phyloP scores from a whole-genome alignment of 2,113 vertebrate genomes.

The Xenotilapia leptura region DNA sequence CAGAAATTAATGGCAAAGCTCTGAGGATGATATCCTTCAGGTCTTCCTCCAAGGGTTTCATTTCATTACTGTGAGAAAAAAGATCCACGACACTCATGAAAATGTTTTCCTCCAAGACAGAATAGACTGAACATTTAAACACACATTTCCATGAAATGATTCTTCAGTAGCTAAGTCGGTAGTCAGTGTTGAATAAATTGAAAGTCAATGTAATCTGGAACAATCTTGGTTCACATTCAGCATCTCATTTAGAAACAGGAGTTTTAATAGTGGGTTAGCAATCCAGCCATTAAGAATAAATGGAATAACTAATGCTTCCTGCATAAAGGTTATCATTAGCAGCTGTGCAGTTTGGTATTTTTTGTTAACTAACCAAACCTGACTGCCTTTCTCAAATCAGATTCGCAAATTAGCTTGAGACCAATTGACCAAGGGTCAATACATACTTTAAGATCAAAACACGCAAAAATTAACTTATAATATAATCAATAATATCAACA shows the following conservation, averaged over 20 bases:
- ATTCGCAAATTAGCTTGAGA: not conserved
- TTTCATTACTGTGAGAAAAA: not conserved
- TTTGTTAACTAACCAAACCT: not conserved
- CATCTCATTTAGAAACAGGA: not conserved
- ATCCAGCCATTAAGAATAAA: not conserved
- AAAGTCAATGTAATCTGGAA: not conserved
- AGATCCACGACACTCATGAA: not conserved
- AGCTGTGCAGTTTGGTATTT: not conserved
- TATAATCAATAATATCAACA: not conserved
- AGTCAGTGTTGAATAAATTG: not conserved
- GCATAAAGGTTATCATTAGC: not conserved
- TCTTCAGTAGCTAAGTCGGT: not conserved
- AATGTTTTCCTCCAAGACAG: not conserved
- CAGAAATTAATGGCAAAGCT: not conserved
- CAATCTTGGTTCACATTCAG: not conserved
- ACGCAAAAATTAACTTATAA: not conserved
- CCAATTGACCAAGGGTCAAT: not conserved
- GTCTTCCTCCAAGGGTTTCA: not conserved
- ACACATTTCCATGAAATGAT: not conserved
- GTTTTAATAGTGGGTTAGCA: not conserved
- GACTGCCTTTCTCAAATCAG: not conserved
- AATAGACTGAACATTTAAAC: not conserved
- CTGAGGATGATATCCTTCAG: not conserved
- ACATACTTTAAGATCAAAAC: not conserved
- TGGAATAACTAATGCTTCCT: not conserved